A percentile compares a stretch with the other conserved stretches of the same genome.
phyloP scores from a whole-genome alignment of 2,113 vertebrate species.

The Hemiscyllium ocellatum region DNA sequence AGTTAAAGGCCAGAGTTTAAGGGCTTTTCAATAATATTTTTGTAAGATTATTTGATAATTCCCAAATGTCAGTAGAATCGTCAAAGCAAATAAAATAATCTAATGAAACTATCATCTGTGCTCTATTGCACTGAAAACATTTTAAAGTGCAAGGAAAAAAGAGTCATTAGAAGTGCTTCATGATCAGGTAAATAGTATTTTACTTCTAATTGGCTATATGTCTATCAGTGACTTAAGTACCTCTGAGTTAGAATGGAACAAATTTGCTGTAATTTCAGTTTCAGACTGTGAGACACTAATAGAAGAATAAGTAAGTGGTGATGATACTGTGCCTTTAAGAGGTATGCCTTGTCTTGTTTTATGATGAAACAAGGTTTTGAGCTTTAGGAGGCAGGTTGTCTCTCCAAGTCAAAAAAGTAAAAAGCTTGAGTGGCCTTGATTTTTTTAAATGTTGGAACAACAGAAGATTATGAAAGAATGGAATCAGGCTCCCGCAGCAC shows the following conservation, averaged over 20 bases:
- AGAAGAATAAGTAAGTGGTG: not conserved
- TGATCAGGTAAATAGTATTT: not conserved
- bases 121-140: not conserved
- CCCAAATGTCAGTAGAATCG: not conserved
- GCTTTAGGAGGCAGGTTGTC: too few species aligned
- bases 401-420: too few species aligned
- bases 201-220: not conserved
- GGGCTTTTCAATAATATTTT: not conserved
- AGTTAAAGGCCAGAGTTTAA: not conserved
- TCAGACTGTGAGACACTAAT: not conserved
- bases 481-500: too few species aligned
- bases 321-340: too few species aligned
- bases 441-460: too few species aligned
- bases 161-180: not conserved
- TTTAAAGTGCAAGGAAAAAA: not conserved
- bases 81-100: conserved; percentile 14
- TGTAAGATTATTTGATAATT: not conserved
- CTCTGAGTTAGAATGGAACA: not conserved
- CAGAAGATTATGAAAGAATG: too few species aligned
- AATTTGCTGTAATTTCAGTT: not conserved
- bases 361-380: too few species aligned
- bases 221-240: not conserved
- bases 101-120: not conserved
- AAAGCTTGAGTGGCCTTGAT: too few species aligned
- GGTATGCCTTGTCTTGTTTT: too few species aligned